Base-by-base conservation (phyloP, 2,113 vertebrate species). In the Choloepus hoffmanni region DNA sequence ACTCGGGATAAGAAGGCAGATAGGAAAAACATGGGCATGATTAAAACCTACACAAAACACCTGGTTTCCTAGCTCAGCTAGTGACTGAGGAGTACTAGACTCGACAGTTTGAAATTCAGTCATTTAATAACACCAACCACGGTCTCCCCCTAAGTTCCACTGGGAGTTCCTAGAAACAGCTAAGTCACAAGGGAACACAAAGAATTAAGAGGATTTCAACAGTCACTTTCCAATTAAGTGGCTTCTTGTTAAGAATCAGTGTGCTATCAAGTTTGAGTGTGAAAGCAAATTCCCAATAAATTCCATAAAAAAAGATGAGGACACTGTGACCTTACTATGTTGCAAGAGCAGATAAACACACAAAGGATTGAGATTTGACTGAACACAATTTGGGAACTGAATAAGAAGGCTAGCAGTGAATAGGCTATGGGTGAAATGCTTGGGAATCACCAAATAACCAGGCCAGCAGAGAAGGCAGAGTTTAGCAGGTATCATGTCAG, bases 231-330 rank as follows among this genome's bases (percentile, higher is more conserved):
- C 60, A 73, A 67, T 67, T 77, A 72, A n/a, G 7, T 33, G 21
- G 60, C 21, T 30, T 81, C 63, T 91, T 79, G 0, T 33, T 33
- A 83, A 79, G 18, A 91, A 70, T 53, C 33, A 70, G 15, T 70
- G 67, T 94, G 30, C 55, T 36, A 9, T 45, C 30, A 65, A 45
- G 7, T 63, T 65, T 95, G 70, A 78, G 15, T 11, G 33, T 18
- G 30, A 92, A 55, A 90, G 33, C 1, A 43, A 94, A 95, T 82
- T 83, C 82, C 73, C 50, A 95, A 76, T 15, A 81, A 90, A 58
- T 77, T 11, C 11, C 30, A 16, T 76, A 26, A 83, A 85, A 40
- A 81, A 43, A 81, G 9, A n/a, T 19, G 43, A 84, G 12, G 10
- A 9, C 3, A 24, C 19, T 11, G 7, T 70, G 48, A 90, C 85